Evolutionary conservation across 1,140 invertebrate species (phyloP), one percentile per base, ranked within the genome.

Genomic region (Achatina immaculata): DNA sequence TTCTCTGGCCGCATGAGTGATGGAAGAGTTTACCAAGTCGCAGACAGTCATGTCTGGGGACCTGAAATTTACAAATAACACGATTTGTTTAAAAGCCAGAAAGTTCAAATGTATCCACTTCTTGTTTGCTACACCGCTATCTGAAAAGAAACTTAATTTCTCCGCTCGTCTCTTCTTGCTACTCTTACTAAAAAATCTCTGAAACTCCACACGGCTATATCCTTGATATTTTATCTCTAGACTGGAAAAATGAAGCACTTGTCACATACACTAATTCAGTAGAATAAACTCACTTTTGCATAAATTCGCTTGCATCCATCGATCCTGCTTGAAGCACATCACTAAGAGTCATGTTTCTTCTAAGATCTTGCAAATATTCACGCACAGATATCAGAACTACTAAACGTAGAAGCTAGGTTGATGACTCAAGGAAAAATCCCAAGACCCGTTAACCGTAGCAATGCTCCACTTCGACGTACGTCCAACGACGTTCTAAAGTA

Each of bases 41-140:
- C 74, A 62, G 3, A 43, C 62, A 11, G 55, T 65, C 55, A 36
- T 40, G 1, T 76, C 74, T 76, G 74, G 74, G 6, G 74, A 76
- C 28, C 74, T 76, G 74, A n/a, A 73, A 73, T 31, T 31, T 9
- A 45, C 21, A 36, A 3, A 69, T 19, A 14, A 3, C 24, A 42
- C 36, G 42, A 24, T 3, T 0, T 1, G 42, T 42, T 40, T 6
- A 69, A 42, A 69, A 11, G 45, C 45, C 19, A 48, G 19, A 7
- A 48, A 48, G 19, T 11, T 48, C 45, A 11, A 19, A 48, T 11
- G 19, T 7, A 48, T 48, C 7, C 7, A 48, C 55, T 58, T 14
- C n/a, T 4, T 58, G 55, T 24, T 14, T n/a, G 24, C 21, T 58
- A 4, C 7, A 58, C 21, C n/a, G 21, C 4, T 58, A 4, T 24